Conservation (phyloP, 2,888 invertebrate genomes). For the Brachyptera risi region DNA sequence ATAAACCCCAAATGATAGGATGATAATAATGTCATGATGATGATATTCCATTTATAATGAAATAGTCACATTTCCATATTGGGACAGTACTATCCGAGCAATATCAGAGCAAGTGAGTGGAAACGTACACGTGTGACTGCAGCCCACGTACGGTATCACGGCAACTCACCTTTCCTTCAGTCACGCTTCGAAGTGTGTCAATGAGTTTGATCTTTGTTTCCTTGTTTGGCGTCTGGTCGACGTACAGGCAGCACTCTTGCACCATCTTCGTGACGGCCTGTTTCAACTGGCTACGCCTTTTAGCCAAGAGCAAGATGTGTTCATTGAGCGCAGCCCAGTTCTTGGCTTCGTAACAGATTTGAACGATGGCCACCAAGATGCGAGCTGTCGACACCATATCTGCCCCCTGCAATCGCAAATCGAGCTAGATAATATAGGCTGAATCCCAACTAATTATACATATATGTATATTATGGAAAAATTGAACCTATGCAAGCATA, state of each 20-base stretch:
- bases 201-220: conserved; percentile 90
- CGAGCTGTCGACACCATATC: conserved; percentile 94
- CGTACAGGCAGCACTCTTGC: conserved; percentile 89
- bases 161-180: conserved; percentile 85
- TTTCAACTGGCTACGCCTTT: conserved; percentile 93
- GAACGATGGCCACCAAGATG: conserved; percentile 88
- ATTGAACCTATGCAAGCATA: not conserved
- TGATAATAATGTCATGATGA: too few species aligned
- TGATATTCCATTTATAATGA: too few species aligned
- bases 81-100: too few species aligned
- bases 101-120: too few species aligned
- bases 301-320: conserved; percentile 83
- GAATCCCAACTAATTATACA: not conserved
- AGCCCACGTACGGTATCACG: too few species aligned
- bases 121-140: too few species aligned
- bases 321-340: conserved; percentile 94
- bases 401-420: conserved; percentile 62
- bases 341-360: conserved; percentile 84
- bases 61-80: too few species aligned
- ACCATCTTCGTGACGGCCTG: conserved; percentile 96
- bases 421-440: too few species aligned
- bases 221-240: conserved; percentile 87
- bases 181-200: conserved; percentile 90
- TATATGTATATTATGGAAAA: not conserved
- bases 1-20: too few species aligned